Conservation (phyloP, 2,113 vertebrate genomes). For the Phainopepla nitens region DNA sequence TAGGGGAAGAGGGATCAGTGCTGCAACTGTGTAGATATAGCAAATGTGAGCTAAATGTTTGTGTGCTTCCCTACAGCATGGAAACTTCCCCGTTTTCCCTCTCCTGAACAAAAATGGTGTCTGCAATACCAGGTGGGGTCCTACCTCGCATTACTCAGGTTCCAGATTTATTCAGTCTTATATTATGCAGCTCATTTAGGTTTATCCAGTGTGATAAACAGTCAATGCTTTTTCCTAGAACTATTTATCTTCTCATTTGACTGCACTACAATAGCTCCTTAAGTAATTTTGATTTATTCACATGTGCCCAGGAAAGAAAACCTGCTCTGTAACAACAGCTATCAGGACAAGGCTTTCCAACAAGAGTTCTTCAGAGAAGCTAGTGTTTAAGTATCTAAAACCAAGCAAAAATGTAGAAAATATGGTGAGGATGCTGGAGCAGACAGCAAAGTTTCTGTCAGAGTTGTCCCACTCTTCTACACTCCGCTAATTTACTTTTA, state of each 20-base stretch:
- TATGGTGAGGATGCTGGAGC: neutral
- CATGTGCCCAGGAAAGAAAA: neutral
- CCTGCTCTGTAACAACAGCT: neutral
- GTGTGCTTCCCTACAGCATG: rapidly evolving
- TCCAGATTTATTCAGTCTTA: neutral
- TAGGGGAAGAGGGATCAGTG: neutral
- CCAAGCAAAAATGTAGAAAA: neutral
- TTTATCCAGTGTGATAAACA: neutral
- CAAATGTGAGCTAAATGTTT: neutral
- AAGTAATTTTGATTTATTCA: neutral
- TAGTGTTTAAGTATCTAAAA: neutral
- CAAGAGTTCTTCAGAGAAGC: neutral
- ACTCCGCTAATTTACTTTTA: neutral
- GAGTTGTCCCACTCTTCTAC: neutral
- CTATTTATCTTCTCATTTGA: neutral
- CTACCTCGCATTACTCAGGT: neutral
- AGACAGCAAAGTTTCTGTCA: neutral
- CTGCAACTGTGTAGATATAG: neutral
- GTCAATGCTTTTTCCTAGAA: neutral
- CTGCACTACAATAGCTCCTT: neutral
- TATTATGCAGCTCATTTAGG: neutral
- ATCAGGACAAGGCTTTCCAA: neutral
- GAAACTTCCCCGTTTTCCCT: neutral
- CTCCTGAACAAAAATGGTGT: neutral
- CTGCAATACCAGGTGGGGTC: neutral